Conservation (phyloP, 2,797 vertebrate genomes). For the Channallabes apus region DNA sequence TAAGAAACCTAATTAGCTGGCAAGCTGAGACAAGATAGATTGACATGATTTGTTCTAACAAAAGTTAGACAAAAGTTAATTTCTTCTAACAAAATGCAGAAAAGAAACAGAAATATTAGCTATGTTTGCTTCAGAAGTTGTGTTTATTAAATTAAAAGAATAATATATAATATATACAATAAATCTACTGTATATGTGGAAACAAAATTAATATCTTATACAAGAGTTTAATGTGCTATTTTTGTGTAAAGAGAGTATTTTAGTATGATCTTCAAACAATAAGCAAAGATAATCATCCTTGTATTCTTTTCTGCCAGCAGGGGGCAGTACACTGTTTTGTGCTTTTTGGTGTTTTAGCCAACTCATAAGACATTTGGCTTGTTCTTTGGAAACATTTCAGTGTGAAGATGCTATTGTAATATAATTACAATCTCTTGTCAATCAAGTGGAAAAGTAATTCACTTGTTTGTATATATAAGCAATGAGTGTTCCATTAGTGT, state of each 20-base stretch:
- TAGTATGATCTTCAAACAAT: constrained; percentile 29
- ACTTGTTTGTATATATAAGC: background rate
- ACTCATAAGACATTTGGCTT: background rate
- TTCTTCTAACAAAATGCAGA: background rate
- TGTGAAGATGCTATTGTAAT: background rate
- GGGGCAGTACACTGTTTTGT: constrained; percentile 53
- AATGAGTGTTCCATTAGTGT: background rate
- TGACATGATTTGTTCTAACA: no score
- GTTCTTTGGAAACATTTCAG: background rate
- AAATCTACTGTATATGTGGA: background rate
- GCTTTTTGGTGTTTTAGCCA: constrained; percentile 12
- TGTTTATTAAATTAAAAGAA: background rate
- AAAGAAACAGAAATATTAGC: background rate
- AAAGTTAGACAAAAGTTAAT: background rate
- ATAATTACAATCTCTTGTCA: background rate
- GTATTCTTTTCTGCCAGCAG: constrained; percentile 57
- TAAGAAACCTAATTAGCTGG: no score
- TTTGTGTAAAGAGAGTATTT: constrained; percentile 55
- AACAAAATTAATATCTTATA: constrained; percentile 5
- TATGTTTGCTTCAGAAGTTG: background rate
- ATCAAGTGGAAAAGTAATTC: background rate
- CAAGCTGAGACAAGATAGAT: no score
- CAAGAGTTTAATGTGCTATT: constrained; percentile 22
- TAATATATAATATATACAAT: background rate
- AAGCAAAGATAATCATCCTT: constrained; percentile 11